phyloP scores from a whole-genome alignment of 92 coral and sea anemone genomes.

The Phenganax stokvisi region DNA sequence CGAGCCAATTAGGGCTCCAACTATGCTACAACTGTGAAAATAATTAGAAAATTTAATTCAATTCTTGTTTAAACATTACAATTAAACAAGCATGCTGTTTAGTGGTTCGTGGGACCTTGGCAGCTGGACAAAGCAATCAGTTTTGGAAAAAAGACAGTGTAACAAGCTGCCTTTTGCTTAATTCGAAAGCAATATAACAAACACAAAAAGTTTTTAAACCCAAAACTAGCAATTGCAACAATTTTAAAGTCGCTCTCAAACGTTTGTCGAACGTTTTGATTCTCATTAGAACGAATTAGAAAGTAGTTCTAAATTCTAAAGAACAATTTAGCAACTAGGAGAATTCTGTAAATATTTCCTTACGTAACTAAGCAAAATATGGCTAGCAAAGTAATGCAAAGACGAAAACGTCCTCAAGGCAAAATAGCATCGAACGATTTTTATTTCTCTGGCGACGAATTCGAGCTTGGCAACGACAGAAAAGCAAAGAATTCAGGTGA shows the following conservation, averaged over 20 bases:
- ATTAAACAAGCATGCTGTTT: slow-evolving; percentile 22
- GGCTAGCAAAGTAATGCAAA: slow-evolving; percentile 14
- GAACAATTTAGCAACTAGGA: neutral
- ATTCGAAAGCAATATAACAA: neutral
- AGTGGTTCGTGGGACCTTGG: neutral
- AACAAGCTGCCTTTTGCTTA: neutral
- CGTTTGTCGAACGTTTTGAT: neutral
- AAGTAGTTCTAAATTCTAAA: neutral
- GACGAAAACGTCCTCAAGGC: slow-evolving; percentile 22
- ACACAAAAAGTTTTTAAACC: neutral
- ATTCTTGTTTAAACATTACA: slow-evolving; percentile 8
- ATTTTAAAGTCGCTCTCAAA: neutral
- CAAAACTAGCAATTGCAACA: neutral
- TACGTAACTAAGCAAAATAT: neutral
- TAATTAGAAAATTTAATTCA: slow-evolving; percentile 3
- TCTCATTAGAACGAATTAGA: neutral
- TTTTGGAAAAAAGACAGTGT: slow-evolving; percentile 6
- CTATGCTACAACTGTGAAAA: slow-evolving; percentile 6
- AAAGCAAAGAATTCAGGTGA: slow-evolving; percentile 28
- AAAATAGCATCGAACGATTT: slow-evolving; percentile 12
- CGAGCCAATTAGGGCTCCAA: slow-evolving; percentile 7
- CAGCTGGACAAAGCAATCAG: slow-evolving; percentile 14
- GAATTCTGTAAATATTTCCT: slow-evolving; percentile 11
- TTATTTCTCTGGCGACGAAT: slow-evolving; percentile 36
- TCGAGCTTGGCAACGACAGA: slow-evolving; percentile 22